Evolutionary conservation across 2,888 invertebrate genomes (phyloP).

Genomic region (Teinopalpus imperialis): DNA sequence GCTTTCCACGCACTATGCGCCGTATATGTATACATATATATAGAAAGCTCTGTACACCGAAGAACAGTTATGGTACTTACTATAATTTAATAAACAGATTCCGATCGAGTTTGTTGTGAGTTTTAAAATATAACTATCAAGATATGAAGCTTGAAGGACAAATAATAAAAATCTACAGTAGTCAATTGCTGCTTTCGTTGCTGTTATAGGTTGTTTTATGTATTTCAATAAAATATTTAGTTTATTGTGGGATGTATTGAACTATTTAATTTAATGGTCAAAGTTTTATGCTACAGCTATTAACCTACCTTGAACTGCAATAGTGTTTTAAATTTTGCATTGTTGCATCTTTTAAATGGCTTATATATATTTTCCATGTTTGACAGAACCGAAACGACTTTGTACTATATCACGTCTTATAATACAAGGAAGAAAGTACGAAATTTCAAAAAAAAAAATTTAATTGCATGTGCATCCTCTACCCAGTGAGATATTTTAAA

Average conservation of each 20-base stretch:
- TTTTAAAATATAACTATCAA: background rate
- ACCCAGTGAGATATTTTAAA: too few species aligned
- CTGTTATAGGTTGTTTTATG: background rate
- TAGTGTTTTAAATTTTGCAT: too few species aligned
- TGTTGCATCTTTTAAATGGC: too few species aligned
- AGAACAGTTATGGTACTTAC: conserved; percentile 20
- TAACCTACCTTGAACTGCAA: too few species aligned
- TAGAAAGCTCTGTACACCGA: conserved; percentile 23
- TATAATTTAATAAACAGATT: conserved; percentile 1
- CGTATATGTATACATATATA: conserved; percentile 9
- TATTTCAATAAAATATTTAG: background rate
- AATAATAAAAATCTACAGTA: background rate
- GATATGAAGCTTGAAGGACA: background rate
- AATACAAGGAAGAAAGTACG: too few species aligned
- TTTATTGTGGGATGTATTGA: background rate
- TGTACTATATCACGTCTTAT: too few species aligned
- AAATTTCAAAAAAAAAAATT: too few species aligned
- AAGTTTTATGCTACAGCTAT: too few species aligned
- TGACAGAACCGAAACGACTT: too few species aligned
- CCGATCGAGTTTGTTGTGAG: background rate
- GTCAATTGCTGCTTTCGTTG: background rate
- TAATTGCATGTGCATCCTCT: too few species aligned
- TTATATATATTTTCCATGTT: too few species aligned
- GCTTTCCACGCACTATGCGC: conserved; percentile 19
- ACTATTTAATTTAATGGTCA: too few species aligned